phyloP scores from a whole-genome alignment of 2,797 vertebrate species.

The Clarias fuscus region DNA sequence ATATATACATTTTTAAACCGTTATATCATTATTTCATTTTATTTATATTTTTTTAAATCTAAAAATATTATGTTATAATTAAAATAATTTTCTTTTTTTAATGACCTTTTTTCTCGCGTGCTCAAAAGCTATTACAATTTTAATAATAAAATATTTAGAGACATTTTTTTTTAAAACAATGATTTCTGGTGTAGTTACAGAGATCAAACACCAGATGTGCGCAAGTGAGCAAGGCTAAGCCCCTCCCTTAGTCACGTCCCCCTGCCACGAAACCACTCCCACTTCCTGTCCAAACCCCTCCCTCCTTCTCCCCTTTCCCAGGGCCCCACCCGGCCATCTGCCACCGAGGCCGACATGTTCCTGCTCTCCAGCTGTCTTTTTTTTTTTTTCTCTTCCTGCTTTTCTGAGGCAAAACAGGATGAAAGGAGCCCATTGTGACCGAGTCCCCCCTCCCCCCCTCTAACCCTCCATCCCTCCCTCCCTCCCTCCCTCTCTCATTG shows the following conservation, averaged over 20 bases:
- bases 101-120: neutral
- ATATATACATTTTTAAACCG: neutral
- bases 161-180: neutral
- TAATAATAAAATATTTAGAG: neutral
- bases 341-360: slow-evolving; percentile 58
- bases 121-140: neutral
- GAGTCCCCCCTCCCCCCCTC: slow-evolving; percentile 23
- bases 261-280: slow-evolving; percentile 33
- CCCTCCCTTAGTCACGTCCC: slow-evolving; percentile 44
- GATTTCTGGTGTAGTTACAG: slow-evolving; percentile 52
- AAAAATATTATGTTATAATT: neutral
- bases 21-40: neutral
- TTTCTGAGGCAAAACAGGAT: slow-evolving; percentile 58
- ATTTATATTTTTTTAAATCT: neutral
- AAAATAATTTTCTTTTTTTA: neutral
- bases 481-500: slow-evolving; percentile 40
- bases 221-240: slow-evolving; percentile 61
- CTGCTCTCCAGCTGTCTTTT: slow-evolving; percentile 59
- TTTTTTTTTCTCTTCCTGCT: slow-evolving; percentile 52
- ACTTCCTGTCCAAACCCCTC: slow-evolving; percentile 48
- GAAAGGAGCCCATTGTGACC: slow-evolving; percentile 57
- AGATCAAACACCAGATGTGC: slow-evolving; percentile 60
- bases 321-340: slow-evolving; percentile 64
- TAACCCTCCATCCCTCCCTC: slow-evolving; percentile 6
- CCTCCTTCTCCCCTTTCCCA: slow-evolving; percentile 46